Evolutionary conservation across 30 jellyfish, hydroid and myxozoan genomes (phyloP).

Genomic region (Hydractinia echinata): DNA sequence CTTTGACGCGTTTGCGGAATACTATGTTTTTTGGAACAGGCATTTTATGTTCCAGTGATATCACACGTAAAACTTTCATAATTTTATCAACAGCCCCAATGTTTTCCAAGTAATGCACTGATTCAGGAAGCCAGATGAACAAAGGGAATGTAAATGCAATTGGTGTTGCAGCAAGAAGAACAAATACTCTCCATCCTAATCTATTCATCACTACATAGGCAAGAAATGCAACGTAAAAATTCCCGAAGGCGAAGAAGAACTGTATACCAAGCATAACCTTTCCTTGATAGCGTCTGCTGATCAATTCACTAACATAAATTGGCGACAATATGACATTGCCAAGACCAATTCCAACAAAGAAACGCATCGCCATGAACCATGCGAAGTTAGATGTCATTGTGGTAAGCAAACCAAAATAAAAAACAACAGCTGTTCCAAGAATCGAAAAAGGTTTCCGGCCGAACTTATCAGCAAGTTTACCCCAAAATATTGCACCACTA

Average conservation of each 20-base stretch:
- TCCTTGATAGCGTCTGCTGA: not conserved
- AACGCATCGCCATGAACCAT: not conserved
- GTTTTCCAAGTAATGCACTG: not conserved
- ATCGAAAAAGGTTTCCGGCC: not conserved
- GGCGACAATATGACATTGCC: not conserved
- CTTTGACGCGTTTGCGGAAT: too few species aligned
- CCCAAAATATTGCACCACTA: slow-evolving; percentile 7
- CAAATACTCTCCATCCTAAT: not conserved
- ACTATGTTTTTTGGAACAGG: too few species aligned
- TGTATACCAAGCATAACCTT: not conserved
- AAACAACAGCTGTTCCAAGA: not conserved
- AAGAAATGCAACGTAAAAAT: not conserved
- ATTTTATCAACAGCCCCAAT: not conserved
- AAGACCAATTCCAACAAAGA: slow-evolving; percentile 10
- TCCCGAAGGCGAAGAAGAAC: not conserved
- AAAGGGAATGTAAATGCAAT: not conserved
- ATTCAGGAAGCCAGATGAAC: slow-evolving; percentile 6
- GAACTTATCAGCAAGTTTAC: not conserved
- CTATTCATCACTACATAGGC: not conserved
- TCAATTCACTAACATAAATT: not conserved
- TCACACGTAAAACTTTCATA: not conserved
- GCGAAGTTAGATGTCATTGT: not conserved
- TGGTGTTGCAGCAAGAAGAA: not conserved
- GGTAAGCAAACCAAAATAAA: not conserved
- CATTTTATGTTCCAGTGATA: not conserved